Conservation (phyloP, 2,888 invertebrate genomes). For the Acanthosoma haemorrhoidale region DNA sequence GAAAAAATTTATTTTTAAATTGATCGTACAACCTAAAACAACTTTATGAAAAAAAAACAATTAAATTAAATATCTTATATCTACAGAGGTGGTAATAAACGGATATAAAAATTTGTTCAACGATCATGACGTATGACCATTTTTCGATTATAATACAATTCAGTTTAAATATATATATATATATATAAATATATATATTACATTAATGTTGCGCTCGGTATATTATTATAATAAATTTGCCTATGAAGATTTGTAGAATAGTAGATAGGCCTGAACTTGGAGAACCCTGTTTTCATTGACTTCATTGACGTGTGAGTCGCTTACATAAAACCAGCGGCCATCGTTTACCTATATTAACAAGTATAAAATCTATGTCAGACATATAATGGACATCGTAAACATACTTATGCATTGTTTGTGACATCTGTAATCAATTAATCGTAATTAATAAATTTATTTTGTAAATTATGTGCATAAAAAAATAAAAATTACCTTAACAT, state of each 20-base stretch:
- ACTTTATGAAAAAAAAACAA: not conserved
- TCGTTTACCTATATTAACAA: slow-evolving; percentile 31
- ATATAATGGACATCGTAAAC: no score
- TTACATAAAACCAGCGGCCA: slow-evolving; percentile 83
- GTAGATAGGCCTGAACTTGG: slow-evolving; percentile 83
- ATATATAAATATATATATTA: no score
- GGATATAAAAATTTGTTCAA: slow-evolving; percentile 4
- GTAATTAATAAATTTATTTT: no score
- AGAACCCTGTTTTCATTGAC: slow-evolving; percentile 75
- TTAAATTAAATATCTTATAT: slow-evolving; percentile 10
- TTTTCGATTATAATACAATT: slow-evolving; percentile 16
- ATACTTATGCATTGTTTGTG: no score
- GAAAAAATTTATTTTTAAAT: not conserved
- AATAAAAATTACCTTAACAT: slow-evolving; percentile 60
- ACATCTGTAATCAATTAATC: no score
- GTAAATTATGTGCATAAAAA: not conserved
- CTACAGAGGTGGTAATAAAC: not conserved
- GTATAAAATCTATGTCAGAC: no score
- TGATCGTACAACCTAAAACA: not conserved
- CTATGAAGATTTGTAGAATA: slow-evolving; percentile 63
- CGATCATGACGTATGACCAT: not conserved
- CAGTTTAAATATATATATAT: not conserved
- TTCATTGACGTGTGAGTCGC: slow-evolving; percentile 81
- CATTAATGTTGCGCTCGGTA: not conserved
- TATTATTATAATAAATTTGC: not conserved